These are phyloP conservation scores for Drosophila engyochracea DNA, from an alignment of 2,888 invertebrate species.

Conservation along the genomic window DNA sequence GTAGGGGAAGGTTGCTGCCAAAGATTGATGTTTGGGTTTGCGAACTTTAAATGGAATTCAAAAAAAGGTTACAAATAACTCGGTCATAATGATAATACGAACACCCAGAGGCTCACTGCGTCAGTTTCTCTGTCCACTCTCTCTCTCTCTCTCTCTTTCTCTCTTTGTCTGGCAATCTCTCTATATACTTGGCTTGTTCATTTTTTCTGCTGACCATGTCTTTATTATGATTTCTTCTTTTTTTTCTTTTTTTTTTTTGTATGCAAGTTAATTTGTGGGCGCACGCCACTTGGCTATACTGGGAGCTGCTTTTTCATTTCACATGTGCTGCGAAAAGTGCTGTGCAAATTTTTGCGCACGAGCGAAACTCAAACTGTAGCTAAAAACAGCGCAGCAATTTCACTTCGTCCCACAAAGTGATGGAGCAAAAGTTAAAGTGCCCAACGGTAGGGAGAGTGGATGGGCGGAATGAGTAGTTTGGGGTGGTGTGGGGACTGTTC, in stretches of 20 bases:
- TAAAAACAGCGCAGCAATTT: slow-evolving; percentile 68
- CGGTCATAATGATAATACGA: slow-evolving; percentile 51
- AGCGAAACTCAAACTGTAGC: slow-evolving; percentile 51
- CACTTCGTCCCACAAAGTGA: slow-evolving; percentile 44
- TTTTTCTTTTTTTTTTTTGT: slow-evolving; percentile 20
- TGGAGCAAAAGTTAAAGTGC: slow-evolving; percentile 54
- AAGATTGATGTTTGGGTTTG: slow-evolving; percentile 75
- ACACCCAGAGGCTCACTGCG: slow-evolving; percentile 7
- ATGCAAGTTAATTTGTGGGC: slow-evolving; percentile 70
- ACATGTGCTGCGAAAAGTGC: slow-evolving; percentile 48
- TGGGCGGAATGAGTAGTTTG: not conserved
- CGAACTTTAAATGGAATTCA: slow-evolving; percentile 73
- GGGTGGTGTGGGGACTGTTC: not conserved
- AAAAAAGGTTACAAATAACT: slow-evolving; percentile 62
- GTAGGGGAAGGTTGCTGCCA: slow-evolving; percentile 18
- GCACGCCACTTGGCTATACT: slow-evolving; percentile 58
- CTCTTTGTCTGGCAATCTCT: not conserved
- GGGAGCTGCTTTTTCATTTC: slow-evolving; percentile 1
- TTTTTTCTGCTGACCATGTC: slow-evolving; percentile 76
- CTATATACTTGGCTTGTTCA: not conserved
- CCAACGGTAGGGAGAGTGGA: slow-evolving; percentile 3
- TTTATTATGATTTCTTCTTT: slow-evolving; percentile 65
- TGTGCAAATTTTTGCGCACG: slow-evolving; percentile 79
- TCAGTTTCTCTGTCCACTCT: not conserved
- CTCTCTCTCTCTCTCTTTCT: slow-evolving; percentile 14